Conservation (phyloP, 2,113 vertebrate genomes). For the Ondatra zibethicus region DNA sequence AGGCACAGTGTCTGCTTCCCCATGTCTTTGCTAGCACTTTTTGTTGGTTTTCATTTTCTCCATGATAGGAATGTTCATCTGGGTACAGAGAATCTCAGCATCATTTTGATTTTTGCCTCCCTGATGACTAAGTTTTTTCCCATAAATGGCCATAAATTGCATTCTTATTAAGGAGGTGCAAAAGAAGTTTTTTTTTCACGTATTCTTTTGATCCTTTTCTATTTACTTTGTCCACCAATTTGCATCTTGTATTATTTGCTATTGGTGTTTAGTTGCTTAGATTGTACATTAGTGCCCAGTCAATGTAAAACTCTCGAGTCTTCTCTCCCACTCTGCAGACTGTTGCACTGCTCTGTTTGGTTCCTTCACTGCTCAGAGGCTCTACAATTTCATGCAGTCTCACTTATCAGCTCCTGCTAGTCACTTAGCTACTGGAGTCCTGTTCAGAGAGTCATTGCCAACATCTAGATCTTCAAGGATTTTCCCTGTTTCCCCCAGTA, state of each 20-base stretch:
- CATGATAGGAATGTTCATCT: neutral
- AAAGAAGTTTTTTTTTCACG: neutral
- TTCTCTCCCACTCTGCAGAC: neutral
- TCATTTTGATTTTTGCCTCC: neutral
- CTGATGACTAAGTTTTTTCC: neutral
- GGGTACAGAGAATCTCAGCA: neutral
- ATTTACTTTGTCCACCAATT: neutral
- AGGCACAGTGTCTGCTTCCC: neutral
- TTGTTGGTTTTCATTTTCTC: neutral
- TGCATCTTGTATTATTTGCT: neutral
- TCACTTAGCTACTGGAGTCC: no score
- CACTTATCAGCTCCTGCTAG: neutral
- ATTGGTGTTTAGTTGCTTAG: no score
- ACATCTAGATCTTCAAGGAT: neutral
- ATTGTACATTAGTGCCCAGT: neutral
- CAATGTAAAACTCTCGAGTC: fast-evolving
- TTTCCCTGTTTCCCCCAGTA: neutral
- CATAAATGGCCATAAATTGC: no score
- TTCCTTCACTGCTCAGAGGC: no score
- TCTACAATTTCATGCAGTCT: neutral
- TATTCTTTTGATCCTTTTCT: neutral
- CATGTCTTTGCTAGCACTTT: neutral
- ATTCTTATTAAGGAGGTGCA: neutral
- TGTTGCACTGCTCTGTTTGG: neutral
- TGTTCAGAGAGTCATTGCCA: neutral